Base-by-base conservation (phyloP, 2,797 vertebrate genomes). In the Chelon labrosus region DNA sequence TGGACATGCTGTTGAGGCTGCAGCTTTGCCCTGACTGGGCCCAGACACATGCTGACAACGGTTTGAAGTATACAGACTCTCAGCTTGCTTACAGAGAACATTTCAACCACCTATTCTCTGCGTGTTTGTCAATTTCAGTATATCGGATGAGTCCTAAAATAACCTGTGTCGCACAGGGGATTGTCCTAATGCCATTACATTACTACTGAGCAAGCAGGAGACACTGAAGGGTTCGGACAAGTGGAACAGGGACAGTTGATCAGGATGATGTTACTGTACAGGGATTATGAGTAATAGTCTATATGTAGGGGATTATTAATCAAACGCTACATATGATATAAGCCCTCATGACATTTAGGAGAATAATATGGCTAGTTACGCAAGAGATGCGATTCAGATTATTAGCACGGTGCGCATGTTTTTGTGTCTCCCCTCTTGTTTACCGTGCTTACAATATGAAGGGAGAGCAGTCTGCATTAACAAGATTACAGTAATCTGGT, bases 111-210 rank as follows among this genome's bases (percentile, higher is more conserved):
- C 42, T 5, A 46, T 37, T 58, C 51, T 47, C 39, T 59, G 11
- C 71, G 64, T 38, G 16, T 68, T 59, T 59, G 63, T 80, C 72
- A 69, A 65, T 75, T 85, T 80, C 61, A 72, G 77, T 70, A 69
- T 63, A 79, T 82, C 78, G 38, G 56, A 58, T 80, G 39, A 79
- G 69, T 78, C 85, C 80, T 73, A 87, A 91, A 94, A 93, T 92
- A 92, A 85, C 89, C 73, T 7, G 58, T 51, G 73, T 69, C 62
- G 66, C 82, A 89, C 79, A 88, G 79, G 83, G 91, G 92, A 94
- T 94, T 94, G 88, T 73, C 63, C 63, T 94, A 94, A 94, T 88
- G 77, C 83, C 83, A 90, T 93, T 91, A 91, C 61, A 80, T 81
- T 87, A 70, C 73, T 72, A 86, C 89, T 90, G 89, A 92, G 85